Evolutionary conservation across 1,140 invertebrate species (phyloP).

Genomic region (Sarcophaga bullata): DNA sequence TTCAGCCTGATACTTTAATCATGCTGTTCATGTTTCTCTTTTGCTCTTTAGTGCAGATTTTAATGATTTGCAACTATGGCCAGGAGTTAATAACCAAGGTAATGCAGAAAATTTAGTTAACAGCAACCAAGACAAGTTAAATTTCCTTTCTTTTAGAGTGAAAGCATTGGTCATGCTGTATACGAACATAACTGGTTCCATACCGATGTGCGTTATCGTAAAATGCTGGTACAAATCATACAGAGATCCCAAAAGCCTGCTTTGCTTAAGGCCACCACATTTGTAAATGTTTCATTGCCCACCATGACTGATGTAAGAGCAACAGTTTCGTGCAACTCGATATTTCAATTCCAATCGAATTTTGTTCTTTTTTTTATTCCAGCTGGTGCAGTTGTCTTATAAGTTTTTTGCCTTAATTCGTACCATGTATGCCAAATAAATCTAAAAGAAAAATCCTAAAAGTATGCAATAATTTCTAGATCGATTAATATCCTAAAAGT

Average conservation of each 20-base stretch:
- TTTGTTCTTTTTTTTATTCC: slow-evolving; percentile 18
- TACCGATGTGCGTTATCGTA: slow-evolving; percentile 54
- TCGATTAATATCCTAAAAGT: no score
- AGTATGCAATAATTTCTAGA: no score
- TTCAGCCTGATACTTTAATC: slow-evolving; percentile 50
- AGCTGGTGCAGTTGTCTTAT: slow-evolving; percentile 45
- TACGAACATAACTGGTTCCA: slow-evolving; percentile 58
- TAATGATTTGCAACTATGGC: slow-evolving; percentile 54
- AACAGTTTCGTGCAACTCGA: not conserved
- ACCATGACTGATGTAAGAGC: slow-evolving; percentile 55
- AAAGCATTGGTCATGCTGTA: slow-evolving; percentile 48
- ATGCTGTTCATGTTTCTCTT: slow-evolving; percentile 56
- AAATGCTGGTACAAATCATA: slow-evolving; percentile 52
- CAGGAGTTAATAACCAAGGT: slow-evolving; percentile 54
- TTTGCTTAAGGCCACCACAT: slow-evolving; percentile 53
- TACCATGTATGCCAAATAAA: slow-evolving; percentile 43
- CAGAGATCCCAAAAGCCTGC: slow-evolving; percentile 52
- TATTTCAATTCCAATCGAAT: not conserved
- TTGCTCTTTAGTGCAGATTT: slow-evolving; percentile 56
- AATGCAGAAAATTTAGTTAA: not conserved
- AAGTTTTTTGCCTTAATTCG: slow-evolving; percentile 44
- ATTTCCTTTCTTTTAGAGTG: slow-evolving; percentile 48
- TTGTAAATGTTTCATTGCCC: slow-evolving; percentile 51
- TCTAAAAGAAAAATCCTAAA: not conserved
- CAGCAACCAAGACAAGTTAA: not conserved